Conservation (phyloP, 2,888 invertebrate genomes). For the Halocaridina rubra region DNA sequence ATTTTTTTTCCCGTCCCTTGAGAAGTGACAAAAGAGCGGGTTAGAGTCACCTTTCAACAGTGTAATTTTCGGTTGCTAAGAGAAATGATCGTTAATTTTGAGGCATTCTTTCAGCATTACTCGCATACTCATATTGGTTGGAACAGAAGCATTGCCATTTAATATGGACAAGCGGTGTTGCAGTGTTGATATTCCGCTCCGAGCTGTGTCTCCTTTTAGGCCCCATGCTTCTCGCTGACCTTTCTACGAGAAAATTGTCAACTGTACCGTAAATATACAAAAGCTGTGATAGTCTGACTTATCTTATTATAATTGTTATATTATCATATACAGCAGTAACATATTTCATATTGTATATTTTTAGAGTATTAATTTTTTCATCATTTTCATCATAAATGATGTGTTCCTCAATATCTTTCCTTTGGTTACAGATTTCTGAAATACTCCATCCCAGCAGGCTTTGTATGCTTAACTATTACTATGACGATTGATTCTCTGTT, state of each 20-base stretch:
- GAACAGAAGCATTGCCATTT: conserved; percentile 80
- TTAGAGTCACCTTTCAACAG: too few relatives aligned
- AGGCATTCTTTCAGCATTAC: conserved; percentile 79
- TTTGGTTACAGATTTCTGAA: conserved; percentile 76
- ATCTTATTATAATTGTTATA: too few relatives aligned
- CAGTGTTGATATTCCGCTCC: conserved; percentile 89
- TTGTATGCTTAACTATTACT: conserved; percentile 78
- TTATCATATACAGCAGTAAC: too few relatives aligned
- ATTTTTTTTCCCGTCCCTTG: too few relatives aligned
- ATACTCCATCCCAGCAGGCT: conserved; percentile 79
- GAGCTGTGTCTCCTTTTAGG: conserved; percentile 91
- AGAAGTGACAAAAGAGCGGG: too few relatives aligned
- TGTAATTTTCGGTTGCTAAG: too few relatives aligned
- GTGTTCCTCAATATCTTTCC: too few relatives aligned
- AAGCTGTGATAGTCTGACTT: neutral
- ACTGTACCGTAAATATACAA: conserved; percentile 32
- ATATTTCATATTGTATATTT: too few relatives aligned
- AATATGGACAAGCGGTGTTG: conserved; percentile 85
- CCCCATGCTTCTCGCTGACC: conserved; percentile 83
- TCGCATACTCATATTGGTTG: conserved; percentile 88
- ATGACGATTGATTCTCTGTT: conserved; percentile 90
- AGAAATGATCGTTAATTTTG: too few relatives aligned
- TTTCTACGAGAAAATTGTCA: conserved; percentile 68
- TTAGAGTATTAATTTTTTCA: too few relatives aligned
- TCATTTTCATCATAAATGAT: too few relatives aligned